A percentile compares a stretch with the other conserved stretches of the same genome.
phyloP scores from a whole-genome alignment of 2,888 invertebrate species.

The Gisinianus flammeolus region DNA sequence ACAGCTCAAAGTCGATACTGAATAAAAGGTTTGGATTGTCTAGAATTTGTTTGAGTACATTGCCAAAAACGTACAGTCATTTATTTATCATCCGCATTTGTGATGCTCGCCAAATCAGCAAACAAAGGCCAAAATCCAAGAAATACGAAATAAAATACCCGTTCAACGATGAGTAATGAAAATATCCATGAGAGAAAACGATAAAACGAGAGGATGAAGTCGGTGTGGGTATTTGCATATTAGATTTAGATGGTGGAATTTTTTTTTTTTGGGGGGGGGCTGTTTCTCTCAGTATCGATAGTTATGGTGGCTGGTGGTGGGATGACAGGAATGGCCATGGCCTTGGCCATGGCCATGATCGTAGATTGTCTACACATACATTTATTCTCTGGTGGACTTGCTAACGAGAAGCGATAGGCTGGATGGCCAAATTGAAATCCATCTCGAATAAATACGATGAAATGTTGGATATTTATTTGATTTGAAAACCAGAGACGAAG shows the following conservation, averaged over 20 bases:
- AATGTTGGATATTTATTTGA: neutral
- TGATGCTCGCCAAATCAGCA: too few species aligned
- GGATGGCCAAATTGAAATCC: conserved; percentile 3
- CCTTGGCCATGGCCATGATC: neutral
- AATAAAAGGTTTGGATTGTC: too few species aligned
- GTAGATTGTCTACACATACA: neutral
- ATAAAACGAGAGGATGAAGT: too few species aligned
- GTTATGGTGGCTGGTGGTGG: neutral
- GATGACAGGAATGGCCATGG: neutral
- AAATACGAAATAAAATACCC: too few species aligned
- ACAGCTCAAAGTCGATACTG: too few species aligned
- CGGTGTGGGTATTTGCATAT: neutral
- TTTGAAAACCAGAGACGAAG: neutral
- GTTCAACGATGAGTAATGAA: too few species aligned
- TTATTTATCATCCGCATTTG: too few species aligned
- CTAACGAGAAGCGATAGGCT: neutral
- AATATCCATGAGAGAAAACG: too few species aligned
- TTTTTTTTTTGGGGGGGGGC: neutral
- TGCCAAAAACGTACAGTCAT: too few species aligned
- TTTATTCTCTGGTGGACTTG: neutral
- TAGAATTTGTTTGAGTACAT: too few species aligned
- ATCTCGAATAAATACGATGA: conserved; percentile 2
- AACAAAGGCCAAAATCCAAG: too few species aligned
- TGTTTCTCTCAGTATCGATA: neutral
- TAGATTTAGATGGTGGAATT: neutral